Percentiles rank a stretch among this genome's conserved stretches.
phyloP scores from a whole-genome alignment of 2,797 vertebrate genomes.

The Urocyon cinereoargenteus region DNA sequence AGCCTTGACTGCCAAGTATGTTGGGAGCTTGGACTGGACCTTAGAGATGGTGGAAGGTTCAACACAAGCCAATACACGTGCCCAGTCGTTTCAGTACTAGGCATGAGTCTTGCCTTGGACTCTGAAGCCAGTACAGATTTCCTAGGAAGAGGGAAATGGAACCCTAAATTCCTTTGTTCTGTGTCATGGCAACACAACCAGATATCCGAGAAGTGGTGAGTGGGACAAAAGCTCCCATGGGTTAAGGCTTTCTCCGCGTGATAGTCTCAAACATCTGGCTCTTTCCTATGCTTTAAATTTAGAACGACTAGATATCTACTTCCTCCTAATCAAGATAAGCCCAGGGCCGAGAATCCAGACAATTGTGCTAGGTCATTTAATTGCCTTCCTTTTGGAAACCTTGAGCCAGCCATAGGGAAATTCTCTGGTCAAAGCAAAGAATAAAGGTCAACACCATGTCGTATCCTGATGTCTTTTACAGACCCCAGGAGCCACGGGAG shows the following conservation, averaged over 20 bases:
- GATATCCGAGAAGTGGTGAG: background rate
- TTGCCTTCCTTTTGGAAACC: constrained; percentile 80
- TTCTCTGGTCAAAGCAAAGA: constrained; percentile 73
- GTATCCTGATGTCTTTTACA: constrained; percentile 78
- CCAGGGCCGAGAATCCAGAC: background rate
- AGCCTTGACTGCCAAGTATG: background rate
- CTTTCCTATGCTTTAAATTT: constrained; percentile 73
- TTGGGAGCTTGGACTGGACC: background rate
- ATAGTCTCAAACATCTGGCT: constrained; percentile 68
- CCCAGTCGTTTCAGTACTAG: background rate
- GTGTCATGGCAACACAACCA: background rate
- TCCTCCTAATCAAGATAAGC: constrained; percentile 80
- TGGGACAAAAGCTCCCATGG: background rate
- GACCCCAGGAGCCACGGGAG: constrained; percentile 64
- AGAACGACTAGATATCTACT: constrained; percentile 65
- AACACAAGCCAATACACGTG: background rate
- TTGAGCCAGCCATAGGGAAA: constrained; percentile 75
- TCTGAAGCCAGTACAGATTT: background rate
- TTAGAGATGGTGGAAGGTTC: background rate
- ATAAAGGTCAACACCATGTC: constrained; percentile 71
- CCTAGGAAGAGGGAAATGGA: background rate
- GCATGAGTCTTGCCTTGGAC: background rate
- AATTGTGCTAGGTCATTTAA: constrained; percentile 76
- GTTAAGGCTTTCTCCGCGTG: constrained; percentile 26
- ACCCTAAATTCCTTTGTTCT: background rate